Percentiles rank a stretch among this genome's conserved stretches.
Conservation (phyloP, 2,113 vertebrate genomes). For the Tautogolabrus adspersus region DNA sequence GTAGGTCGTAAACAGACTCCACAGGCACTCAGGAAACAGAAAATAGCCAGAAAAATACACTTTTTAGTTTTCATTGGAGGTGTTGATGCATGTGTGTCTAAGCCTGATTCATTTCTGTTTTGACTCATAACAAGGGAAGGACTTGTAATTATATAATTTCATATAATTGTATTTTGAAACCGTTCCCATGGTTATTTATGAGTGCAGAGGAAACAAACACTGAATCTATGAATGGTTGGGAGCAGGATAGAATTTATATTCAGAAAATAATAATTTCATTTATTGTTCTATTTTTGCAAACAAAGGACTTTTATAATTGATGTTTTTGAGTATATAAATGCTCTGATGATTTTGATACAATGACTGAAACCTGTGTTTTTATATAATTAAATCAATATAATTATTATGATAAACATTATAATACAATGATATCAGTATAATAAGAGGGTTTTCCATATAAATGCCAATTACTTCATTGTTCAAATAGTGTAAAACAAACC, state of each 20-base stretch:
- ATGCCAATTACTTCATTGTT: no score
- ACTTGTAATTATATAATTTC: not conserved
- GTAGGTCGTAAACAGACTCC: not conserved
- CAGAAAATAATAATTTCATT: not conserved
- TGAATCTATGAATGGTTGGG: not conserved
- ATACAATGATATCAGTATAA: no score
- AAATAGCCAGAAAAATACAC: not conserved
- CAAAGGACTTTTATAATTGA: not conserved
- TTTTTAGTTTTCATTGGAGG: not conserved
- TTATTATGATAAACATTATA: no score
- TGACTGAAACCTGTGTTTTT: no score
- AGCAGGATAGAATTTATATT: not conserved
- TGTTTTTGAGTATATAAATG: not conserved
- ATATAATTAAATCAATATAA: no score
- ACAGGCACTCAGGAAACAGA: not conserved
- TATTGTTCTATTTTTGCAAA: not conserved
- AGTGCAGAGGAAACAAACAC: not conserved
- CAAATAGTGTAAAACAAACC: no score
- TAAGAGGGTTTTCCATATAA: no score
- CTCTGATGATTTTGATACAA: no score
- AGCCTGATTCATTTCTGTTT: not conserved
- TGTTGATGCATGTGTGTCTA: not conserved
- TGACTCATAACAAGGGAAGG: not conserved
- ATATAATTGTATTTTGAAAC: not conserved
- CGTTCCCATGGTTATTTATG: not conserved